Percentiles rank a stretch among this genome's conserved stretches.
Evolutionary conservation across 2,888 invertebrate species (phyloP).

Genomic region (Bombylius major): DNA sequence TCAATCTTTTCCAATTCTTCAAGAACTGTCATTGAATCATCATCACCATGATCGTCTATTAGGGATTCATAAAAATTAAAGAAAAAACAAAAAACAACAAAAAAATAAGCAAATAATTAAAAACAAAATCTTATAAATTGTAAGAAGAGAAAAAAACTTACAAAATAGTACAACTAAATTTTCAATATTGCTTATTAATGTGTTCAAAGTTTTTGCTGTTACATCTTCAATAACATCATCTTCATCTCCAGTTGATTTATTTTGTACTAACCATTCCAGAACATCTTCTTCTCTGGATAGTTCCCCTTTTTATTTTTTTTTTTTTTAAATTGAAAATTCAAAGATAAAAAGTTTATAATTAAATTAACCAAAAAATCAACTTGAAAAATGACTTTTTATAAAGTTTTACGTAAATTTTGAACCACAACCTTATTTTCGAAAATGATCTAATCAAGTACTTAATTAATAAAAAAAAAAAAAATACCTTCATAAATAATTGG

Average conservation of each 20-base stretch:
- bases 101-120: not conserved
- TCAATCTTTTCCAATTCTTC: conserved; percentile 84
- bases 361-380: not conserved
- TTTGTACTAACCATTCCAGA: conserved; percentile 83
- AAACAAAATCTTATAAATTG: not conserved
- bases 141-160: conserved; percentile 39
- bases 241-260: conserved; percentile 87
- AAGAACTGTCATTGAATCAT: conserved; percentile 74
- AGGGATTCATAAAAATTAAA: not conserved
- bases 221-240: conserved; percentile 91
- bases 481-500: conserved; percentile 88
- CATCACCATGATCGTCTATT: conserved; percentile 81
- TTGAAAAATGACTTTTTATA: not conserved
- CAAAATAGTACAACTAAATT: conserved; percentile 87
- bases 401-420: too few species aligned
- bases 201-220: conserved; percentile 75
- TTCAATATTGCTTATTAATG: conserved; percentile 78
- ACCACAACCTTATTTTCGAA: conserved; percentile 36
- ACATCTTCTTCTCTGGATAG: conserved; percentile 84
- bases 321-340: not conserved
- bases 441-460: too few species aligned
- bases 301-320: too few species aligned
- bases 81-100: not conserved
- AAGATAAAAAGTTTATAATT: too few species aligned
- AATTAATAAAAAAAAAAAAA: not conserved